Conservation (phyloP, 2,113 vertebrate species). For the Odobenus rosmarus region DNA sequence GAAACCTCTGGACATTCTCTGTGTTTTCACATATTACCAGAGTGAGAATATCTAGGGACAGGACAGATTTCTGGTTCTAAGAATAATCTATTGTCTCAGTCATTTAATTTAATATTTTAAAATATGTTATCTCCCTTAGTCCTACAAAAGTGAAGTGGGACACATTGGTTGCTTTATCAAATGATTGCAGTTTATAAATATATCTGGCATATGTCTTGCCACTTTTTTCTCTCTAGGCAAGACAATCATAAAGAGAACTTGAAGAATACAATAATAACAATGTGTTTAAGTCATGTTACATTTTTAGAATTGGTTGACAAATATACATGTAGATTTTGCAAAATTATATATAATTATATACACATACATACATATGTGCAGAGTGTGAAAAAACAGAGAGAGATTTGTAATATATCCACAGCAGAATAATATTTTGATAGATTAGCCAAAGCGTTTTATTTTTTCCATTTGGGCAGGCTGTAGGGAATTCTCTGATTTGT, state of each 20-base stretch:
- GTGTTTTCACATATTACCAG: neutral
- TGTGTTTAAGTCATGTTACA: neutral
- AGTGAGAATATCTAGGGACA: neutral
- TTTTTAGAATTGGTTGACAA: neutral
- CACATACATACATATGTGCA: neutral
- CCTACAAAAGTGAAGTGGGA: neutral
- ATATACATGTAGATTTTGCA: neutral
- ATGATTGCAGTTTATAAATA: neutral
- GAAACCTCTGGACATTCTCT: neutral
- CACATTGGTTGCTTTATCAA: neutral
- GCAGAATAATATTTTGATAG: neutral
- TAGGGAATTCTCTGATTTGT: conserved; percentile 26
- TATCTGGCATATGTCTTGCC: neutral
- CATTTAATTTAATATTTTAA: neutral
- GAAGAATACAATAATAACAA: neutral
- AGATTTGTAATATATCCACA: neutral
- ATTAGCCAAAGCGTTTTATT: neutral
- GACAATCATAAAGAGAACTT: neutral
- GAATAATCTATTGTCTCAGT: neutral
- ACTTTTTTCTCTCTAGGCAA: neutral
- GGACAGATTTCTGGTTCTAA: neutral
- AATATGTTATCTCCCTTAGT: neutral
- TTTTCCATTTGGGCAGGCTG: neutral
- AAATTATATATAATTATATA: neutral
- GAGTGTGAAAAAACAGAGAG: neutral